phyloP scores from a whole-genome alignment of 2,888 invertebrate species.

The Hipparchia sbordonii region DNA sequence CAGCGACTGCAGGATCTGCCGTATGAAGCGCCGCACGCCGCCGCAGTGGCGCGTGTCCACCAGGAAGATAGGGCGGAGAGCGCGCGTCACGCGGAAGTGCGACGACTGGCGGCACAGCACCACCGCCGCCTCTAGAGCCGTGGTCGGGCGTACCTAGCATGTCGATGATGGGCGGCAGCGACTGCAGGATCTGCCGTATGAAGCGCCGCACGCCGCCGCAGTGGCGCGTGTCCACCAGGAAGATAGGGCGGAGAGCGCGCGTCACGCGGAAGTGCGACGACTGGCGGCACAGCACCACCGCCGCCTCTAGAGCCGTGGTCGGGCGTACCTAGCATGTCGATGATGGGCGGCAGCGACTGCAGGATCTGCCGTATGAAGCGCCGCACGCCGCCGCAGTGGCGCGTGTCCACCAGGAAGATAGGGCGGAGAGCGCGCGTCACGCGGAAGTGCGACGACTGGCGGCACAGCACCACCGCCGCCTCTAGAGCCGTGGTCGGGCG shows the following conservation, averaged over 20 bases:
- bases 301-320: constrained; percentile 92
- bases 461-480: constrained; percentile 89
- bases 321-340: constrained; percentile 90
- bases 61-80: constrained; percentile 93
- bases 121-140: constrained; percentile 91
- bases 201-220: constrained; percentile 90
- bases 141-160: constrained; percentile 89
- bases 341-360: constrained; percentile 92
- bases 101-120: constrained; percentile 91
- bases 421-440: constrained; percentile 93
- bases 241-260: constrained; percentile 93
- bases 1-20: constrained; percentile 92
- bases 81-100: constrained; percentile 94
- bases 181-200: constrained; percentile 91
- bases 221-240: constrained; percentile 92
- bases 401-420: constrained; percentile 94
- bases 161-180: constrained; percentile 93
- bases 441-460: constrained; percentile 93
- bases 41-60: constrained; percentile 93
- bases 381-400: constrained; percentile 91
- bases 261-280: constrained; percentile 94
- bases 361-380: constrained; percentile 90
- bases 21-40: constrained; percentile 88
- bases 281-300: constrained; percentile 90
- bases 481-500: constrained; percentile 90